phyloP scores from a whole-genome alignment of 2,888 invertebrate genomes.

The Rhorus exstirpatorius region DNA sequence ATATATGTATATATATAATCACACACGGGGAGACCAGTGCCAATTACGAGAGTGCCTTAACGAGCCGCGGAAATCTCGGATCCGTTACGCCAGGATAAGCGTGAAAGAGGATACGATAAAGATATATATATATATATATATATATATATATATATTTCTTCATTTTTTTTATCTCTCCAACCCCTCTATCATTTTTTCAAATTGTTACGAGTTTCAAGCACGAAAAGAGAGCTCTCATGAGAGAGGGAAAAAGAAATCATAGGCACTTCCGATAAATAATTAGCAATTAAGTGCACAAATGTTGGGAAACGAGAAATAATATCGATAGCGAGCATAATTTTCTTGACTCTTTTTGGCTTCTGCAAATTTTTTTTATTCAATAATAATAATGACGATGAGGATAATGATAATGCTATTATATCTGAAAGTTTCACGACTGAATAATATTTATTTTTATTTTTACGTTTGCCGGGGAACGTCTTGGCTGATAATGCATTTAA shows the following conservation, averaged over 20 bases:
- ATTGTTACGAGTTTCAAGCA: slow-evolving; percentile 65
- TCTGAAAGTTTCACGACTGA: not conserved
- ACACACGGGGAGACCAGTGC: slow-evolving; percentile 26
- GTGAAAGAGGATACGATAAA: slow-evolving; percentile 74
- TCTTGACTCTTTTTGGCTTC: slow-evolving; percentile 52
- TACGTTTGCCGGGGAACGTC: slow-evolving; percentile 3
- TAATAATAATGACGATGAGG: slow-evolving; percentile 30
- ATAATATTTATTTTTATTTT: slow-evolving; percentile 4
- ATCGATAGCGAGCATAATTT: slow-evolving; percentile 61
- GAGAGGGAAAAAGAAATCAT: slow-evolving; percentile 22
- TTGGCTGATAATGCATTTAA: slow-evolving; percentile 18
- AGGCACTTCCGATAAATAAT: slow-evolving; percentile 69
- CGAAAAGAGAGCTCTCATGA: slow-evolving; percentile 4
- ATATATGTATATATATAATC: no score
- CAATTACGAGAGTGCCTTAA: slow-evolving; percentile 71
- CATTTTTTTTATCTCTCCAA: no score
- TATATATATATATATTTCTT: slow-evolving; percentile 58
- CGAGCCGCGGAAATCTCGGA: slow-evolving; percentile 72
- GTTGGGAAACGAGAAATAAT: slow-evolving; percentile 55
- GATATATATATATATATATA: slow-evolving; percentile 32
- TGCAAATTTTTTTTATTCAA: not conserved
- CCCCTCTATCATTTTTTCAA: slow-evolving; percentile 67
- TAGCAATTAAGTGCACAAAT: slow-evolving; percentile 67
- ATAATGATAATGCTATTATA: not conserved
- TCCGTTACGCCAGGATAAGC: slow-evolving; percentile 71